A percentile compares a stretch with the other conserved stretches of the same genome.
These are phyloP conservation scores for Crotophaga sulcirostris DNA, from an alignment of 2,113 vertebrate genomes.

Conservation along the genomic window DNA sequence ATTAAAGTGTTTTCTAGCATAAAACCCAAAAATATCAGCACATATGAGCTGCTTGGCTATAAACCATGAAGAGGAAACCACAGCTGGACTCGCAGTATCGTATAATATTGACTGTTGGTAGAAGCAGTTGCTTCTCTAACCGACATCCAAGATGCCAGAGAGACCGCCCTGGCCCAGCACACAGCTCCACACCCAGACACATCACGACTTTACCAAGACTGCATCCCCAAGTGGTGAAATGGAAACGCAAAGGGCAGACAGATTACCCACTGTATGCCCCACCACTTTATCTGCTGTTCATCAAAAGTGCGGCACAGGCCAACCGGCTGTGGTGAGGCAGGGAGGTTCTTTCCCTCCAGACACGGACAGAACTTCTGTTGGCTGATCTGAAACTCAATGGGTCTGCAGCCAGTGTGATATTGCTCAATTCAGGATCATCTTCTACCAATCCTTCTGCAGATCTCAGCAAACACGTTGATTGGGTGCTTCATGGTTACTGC, in stretches of 20 bases:
- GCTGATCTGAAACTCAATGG: neutral
- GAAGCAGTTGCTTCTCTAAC: neutral
- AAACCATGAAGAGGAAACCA: neutral
- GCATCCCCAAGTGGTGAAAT: neutral
- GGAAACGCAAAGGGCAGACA: neutral
- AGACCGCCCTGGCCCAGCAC: neutral
- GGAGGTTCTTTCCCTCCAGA: neutral
- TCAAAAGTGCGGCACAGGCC: neutral
- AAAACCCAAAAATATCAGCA: neutral
- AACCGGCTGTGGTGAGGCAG: neutral
- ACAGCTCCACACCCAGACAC: neutral
- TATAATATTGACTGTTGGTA: neutral
- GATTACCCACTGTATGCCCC: neutral
- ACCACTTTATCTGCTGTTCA: neutral
- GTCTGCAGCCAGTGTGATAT: neutral
- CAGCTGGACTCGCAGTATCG: neutral
- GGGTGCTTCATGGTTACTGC: neutral
- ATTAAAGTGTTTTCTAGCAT: neutral
- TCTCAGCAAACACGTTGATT: neutral
- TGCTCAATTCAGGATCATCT: neutral
- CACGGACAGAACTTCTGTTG: neutral
- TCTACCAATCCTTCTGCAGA: neutral
- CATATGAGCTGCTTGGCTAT: neutral
- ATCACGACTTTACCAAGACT: neutral
- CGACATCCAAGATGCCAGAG: neutral